Evolutionary conservation across 2,888 invertebrate species (phyloP), one percentile per base, ranked within the genome.

Genomic region (Spodoptera picta): DNA sequence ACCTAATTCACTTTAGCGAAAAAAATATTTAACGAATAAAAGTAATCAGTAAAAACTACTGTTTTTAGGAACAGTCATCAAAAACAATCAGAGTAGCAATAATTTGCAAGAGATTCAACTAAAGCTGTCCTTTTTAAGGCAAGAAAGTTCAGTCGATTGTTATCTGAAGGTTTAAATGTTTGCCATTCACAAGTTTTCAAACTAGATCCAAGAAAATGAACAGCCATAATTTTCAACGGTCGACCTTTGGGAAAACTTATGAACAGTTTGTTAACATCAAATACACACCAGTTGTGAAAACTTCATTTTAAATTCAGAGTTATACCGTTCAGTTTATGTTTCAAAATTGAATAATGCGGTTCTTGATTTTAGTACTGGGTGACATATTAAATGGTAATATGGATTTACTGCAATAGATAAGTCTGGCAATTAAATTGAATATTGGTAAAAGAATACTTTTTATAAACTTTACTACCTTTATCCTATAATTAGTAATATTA

Each of bases 141-240:
- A 46, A 19, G 50, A 69, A 69, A 73, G 50, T 69, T 65, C 19
- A n/a, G 31, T n/a, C 44, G 14, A 65, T 72, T 54, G 47, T 65
- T 51, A 54, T 66, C 60, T 48, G 24, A 41, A 48, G 2, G 45
- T 61, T 47, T 51, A 47, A 71, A 71, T 68, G 69, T 69, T 68
- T 61, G 62, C 44, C 70, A 71, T 74, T 71, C 36, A 68, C 51
- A 68, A 68, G 61, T 70, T 74, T 46, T 3, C 57, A 55, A 74
- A 71, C 74, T 46, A 61, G 27, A 74, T 69, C 58, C 14, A 12
- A 51, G 54, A 36, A 55, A 74, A 74, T 74, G 54, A 31, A 5
- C 14, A 52, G 62, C 48, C 48, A 74, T 71, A 11, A 58, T 51
- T 48, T 48, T 14, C 48, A 51, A 70, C n/a, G 31, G 45, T 50